Evolutionary conservation across 1,140 invertebrate genomes (phyloP), one percentile per base, ranked within the genome.

Genomic region (Pinna nobilis): DNA sequence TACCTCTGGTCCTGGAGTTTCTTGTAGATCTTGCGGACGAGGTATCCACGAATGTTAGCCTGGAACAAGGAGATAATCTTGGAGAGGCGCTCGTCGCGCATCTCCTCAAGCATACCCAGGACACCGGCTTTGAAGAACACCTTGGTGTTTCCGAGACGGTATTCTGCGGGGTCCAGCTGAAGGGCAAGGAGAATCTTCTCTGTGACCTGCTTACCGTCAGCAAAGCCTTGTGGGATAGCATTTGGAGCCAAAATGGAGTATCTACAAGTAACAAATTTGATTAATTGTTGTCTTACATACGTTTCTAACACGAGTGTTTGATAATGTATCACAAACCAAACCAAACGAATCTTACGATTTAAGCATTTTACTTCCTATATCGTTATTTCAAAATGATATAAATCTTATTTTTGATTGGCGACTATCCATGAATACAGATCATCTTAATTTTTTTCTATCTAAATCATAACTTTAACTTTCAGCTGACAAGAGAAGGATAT

Each of bases 111-210:
- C 91, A 97, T 96, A 97, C 98, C 98, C 92, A 99, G 91, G 87
- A 99, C 96, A 94, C 98, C 98, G 86, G 98, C 98, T 87, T 97
- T 95, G 96, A 99, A 99, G 94, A 99, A 99, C 32, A 95, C 96
- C 94, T 98, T 98, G 90, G 96, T 98, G 90, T 96, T 95, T 92
- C 97, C 97, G 88, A 97, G 93, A 92, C 95, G 94, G 91, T 94
- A 98, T 81, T 94, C 93, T 88, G 97, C 95, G 76, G 92, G 84
- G 85, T 96, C 95, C 85, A 98, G 91, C 84, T 92, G 92, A 50
- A 95, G 93, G 57, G 92, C 91, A 32, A 94, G 93, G 90, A 96
- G 91, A 87, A 97, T 92, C 79, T 94, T 91, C 85, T 92, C 93
- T 53, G 94, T 94, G 81, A 93, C 92, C 87, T 94, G 94, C 91